Conservation (phyloP, 2,888 invertebrate species). For the Phrixothrix hirtus region DNA sequence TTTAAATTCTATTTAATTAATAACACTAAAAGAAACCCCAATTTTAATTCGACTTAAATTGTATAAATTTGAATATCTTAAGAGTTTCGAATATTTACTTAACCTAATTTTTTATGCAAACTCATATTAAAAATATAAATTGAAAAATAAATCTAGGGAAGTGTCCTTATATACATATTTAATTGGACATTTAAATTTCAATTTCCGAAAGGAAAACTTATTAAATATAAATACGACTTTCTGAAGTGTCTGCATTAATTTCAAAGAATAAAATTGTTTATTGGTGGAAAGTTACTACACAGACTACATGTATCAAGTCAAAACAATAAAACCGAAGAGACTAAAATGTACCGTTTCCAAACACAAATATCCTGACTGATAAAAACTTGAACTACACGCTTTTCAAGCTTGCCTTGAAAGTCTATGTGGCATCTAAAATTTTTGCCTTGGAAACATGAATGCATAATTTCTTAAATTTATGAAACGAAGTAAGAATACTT, state of each 20-base stretch:
- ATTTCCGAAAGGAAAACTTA: constrained; percentile 34
- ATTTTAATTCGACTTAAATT: constrained; percentile 19
- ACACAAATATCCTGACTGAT: too few relatives aligned
- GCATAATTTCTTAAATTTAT: too few relatives aligned
- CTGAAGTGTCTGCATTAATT: constrained; percentile 32
- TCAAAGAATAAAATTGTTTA: constrained; percentile 23
- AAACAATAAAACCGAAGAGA: too few relatives aligned
- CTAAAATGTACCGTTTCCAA: too few relatives aligned
- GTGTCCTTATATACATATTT: constrained; percentile 34
- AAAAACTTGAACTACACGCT: too few relatives aligned
- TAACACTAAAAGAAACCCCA: constrained; percentile 14
- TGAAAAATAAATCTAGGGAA: constrained; percentile 24
- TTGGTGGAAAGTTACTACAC: not conserved
- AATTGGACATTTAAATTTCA: constrained; percentile 40
- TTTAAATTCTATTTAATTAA: constrained; percentile 17
- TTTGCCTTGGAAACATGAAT: too few relatives aligned
- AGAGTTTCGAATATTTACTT: constrained; percentile 13
- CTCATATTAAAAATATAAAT: constrained; percentile 27
- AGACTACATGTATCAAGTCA: not conserved
- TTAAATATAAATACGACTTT: constrained; percentile 26
- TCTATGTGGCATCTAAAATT: too few relatives aligned
- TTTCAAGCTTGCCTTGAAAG: too few relatives aligned
- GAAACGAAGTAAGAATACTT: too few relatives aligned
- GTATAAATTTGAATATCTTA: constrained; percentile 25
- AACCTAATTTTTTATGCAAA: constrained; percentile 20